Evolutionary conservation across 1,140 invertebrate genomes (phyloP), one percentile per base, ranked within the genome.

Genomic region (Patella vulgata): DNA sequence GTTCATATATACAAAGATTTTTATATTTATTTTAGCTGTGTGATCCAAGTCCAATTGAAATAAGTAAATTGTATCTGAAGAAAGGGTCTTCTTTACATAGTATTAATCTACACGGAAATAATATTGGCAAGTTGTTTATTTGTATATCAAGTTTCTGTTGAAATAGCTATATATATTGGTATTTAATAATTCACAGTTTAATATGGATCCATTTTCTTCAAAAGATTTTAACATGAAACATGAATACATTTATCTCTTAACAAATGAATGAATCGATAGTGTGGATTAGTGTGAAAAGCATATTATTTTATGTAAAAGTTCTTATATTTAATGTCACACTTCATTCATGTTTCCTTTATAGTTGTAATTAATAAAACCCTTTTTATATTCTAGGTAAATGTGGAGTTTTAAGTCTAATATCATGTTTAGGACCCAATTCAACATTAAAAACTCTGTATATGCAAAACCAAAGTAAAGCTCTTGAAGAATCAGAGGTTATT

Each of bases 331-430:
- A n/a, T n/a, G n/a, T n/a, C n/a, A n/a, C n/a, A n/a, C n/a, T n/a
- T n/a, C n/a, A n/a, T n/a, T n/a, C n/a, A n/a, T n/a, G n/a, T n/a
- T n/a, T n/a, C n/a, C n/a, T n/a, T n/a, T n/a, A n/a, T n/a, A n/a
- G n/a, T n/a, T n/a, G n/a, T n/a, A n/a, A n/a, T n/a, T n/a, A n/a
- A n/a, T n/a, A n/a, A n/a, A n/a, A n/a, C n/a, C n/a, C n/a, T n/a
- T n/a, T n/a, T n/a, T n/a, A n/a, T n/a, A n/a, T n/a, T n/a, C n/a
- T 57, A 79, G 77, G 67, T 39, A 73, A 71, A 30, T 67, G 59
- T 6, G 78, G 78, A 14, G n/a, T 80, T 11, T 19, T 69, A 21
- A 30, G 51, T 12, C 28, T 78, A 48, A 60, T 72, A 21, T 59
- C 66, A 9, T 53, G 55, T 30, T 42, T 77, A 14, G 74, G 68